These are phyloP conservation scores for Bambusicola thoracicus DNA, from an alignment of 2,113 vertebrate genomes.

Conservation along the genomic window DNA sequence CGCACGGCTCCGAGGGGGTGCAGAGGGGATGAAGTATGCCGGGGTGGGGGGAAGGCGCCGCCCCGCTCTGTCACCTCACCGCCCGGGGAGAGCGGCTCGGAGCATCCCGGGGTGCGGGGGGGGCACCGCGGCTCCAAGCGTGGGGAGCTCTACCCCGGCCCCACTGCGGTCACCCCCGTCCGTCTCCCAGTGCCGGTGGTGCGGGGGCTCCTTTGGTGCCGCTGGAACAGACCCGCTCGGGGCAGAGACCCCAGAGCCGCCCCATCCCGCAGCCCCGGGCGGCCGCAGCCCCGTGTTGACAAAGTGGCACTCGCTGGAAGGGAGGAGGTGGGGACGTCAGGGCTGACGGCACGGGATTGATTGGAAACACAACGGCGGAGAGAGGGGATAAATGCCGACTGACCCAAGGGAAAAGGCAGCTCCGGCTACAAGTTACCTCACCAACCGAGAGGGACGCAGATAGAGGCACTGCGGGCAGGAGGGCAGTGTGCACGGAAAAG, in stretches of 20 bases:
- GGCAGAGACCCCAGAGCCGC: neutral
- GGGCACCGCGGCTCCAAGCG: neutral
- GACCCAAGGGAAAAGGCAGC: neutral
- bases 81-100: neutral
- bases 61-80: neutral
- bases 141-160: neutral
- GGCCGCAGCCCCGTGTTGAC: neutral
- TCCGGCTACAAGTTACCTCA: neutral
- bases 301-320: neutral
- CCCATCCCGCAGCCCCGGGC: neutral
- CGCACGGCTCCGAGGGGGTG: neutral
- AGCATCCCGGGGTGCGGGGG: neutral
- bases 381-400: neutral
- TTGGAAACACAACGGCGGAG: neutral
- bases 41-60: neutral
- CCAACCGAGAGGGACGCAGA: neutral
- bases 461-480: neutral
- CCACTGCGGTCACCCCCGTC: neutral
- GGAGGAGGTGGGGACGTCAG: neutral
- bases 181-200: neutral
- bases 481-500: neutral
- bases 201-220: neutral
- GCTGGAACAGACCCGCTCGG: neutral
- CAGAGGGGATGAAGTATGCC: neutral
- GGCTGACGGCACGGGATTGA: neutral